Evolutionary conservation across 2,113 vertebrate genomes (phyloP).

Genomic region (Trinectes maculatus): DNA sequence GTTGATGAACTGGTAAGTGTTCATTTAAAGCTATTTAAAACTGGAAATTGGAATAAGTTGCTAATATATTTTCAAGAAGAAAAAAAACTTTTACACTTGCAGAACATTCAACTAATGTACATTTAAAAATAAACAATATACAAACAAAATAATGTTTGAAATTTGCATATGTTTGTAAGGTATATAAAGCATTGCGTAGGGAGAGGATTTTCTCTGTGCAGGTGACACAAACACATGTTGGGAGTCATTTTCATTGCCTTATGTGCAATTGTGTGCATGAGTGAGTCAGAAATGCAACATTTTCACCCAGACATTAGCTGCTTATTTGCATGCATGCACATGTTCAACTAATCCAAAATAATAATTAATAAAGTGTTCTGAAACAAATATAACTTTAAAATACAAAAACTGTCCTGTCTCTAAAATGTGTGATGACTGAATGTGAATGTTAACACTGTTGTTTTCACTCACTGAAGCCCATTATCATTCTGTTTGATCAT

Average conservation of each 20-base stretch:
- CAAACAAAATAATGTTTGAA: not conserved
- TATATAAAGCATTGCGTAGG: not conserved
- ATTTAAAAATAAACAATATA: not conserved
- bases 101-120: too few relatives aligned
- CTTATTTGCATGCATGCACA: constrained; percentile 30
- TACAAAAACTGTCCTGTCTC: constrained; percentile 20
- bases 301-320: constrained; percentile 14
- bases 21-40: too few relatives aligned
- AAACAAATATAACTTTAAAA: constrained; percentile 32
- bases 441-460: constrained; percentile 21
- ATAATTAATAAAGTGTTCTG: constrained; percentile 22
- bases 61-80: too few relatives aligned
- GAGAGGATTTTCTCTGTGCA: not conserved
- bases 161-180: not conserved
- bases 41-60: too few relatives aligned
- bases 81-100: too few relatives aligned
- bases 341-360: constrained; percentile 34
- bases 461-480: constrained; percentile 22
- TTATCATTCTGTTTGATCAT: constrained; percentile 25
- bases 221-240: not conserved
- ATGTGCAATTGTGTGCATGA: not conserved
- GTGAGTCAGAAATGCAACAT: constrained; percentile 5
- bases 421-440: constrained; percentile 3
- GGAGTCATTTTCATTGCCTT: not conserved
- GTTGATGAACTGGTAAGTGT: too few relatives aligned